Evolutionary conservation across 2,113 vertebrate species (phyloP).

Genomic region (Dasyurus viverrinus): DNA sequence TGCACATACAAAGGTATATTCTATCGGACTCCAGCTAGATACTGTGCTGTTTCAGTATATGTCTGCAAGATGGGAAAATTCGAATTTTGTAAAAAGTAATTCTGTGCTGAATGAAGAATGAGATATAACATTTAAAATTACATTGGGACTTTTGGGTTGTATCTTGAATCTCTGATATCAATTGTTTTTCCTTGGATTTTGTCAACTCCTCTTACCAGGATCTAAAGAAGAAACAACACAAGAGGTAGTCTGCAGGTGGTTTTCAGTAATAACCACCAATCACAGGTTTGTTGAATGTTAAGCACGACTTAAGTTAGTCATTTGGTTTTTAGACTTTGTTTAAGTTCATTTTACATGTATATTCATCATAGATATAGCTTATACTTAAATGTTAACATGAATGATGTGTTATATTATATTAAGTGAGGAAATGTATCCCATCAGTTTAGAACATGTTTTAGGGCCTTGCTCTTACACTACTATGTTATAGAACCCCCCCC

Average conservation of each 20-base stretch:
- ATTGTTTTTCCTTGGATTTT: not conserved
- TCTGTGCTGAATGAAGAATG: not conserved
- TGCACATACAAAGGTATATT: not conserved
- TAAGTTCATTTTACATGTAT: not conserved
- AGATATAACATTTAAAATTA: not conserved
- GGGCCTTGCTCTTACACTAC: not conserved
- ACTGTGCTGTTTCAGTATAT: not conserved
- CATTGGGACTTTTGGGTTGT: not conserved
- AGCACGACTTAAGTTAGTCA: not conserved
- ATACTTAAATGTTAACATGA: not conserved
- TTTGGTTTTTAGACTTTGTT: conserved; percentile 60
- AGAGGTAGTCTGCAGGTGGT: not conserved
- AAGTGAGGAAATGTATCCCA: not conserved
- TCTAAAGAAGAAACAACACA: not conserved
- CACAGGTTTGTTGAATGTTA: conserved; percentile 49
- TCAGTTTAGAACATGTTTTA: conserved; percentile 6
- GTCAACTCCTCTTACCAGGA: not conserved
- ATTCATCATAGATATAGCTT: not conserved
- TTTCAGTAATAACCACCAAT: conserved; percentile 50
- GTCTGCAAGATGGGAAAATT: not conserved
- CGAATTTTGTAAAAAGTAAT: not conserved
- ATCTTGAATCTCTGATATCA: not conserved
- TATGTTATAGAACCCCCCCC: conserved; percentile 26
- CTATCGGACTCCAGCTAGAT: conserved; percentile 8
- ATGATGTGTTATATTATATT: not conserved